Evolutionary conservation across 2,113 vertebrate genomes (phyloP), one percentile per base, ranked within the genome.

Genomic region (Tachysurus vachellii): DNA sequence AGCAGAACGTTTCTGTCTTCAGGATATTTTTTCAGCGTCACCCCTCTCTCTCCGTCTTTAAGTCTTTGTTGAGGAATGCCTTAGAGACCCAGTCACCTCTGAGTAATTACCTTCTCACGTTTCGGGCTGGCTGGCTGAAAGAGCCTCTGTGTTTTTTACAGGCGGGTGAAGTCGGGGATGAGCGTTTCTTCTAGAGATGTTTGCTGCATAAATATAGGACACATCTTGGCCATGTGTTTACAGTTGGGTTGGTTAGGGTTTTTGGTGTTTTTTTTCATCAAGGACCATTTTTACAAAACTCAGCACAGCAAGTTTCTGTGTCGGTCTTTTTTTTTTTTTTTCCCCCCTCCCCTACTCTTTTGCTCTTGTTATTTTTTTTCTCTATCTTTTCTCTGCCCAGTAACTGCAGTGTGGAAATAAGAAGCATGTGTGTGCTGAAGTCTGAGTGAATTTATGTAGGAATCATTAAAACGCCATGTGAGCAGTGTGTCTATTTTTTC

Each of bases 21-120:
- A 50, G 83, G 86, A 83, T 88, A 83, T 88, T 89, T 86, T 80
- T 76, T 87, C 75, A 71, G 84, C 54, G 19, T 85, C 42, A 23
- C 4, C 23, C 85, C 76, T 50, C 5, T 8, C 28, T 56, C 83
- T 56, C 36, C 62, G 26, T 83, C 71, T 68, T 47, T 62, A 21
- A 54, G 75, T 85, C 85, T 88, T 89, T 89, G 86, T 88, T 88
- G 61, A 86, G 84, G 54, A 86, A 89, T 83, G 82, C 88, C 85
- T 85, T n/a, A 4, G 88, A 89, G 87, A 89, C 85, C 9, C 86
- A 88, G 88, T 91, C 88, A 91, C 88, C 88, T 88, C 88, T 88
- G 85, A 88, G 90, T 89, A 91, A 91, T 91, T 88, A 91, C 88
- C 61, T 82, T 79, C 90, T 91, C 90, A 80, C 76, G 77, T 91